Evolutionary conservation across 2,888 invertebrate genomes (phyloP), one percentile per base, ranked within the genome.

Genomic region (Drosophila prostipennis): DNA sequence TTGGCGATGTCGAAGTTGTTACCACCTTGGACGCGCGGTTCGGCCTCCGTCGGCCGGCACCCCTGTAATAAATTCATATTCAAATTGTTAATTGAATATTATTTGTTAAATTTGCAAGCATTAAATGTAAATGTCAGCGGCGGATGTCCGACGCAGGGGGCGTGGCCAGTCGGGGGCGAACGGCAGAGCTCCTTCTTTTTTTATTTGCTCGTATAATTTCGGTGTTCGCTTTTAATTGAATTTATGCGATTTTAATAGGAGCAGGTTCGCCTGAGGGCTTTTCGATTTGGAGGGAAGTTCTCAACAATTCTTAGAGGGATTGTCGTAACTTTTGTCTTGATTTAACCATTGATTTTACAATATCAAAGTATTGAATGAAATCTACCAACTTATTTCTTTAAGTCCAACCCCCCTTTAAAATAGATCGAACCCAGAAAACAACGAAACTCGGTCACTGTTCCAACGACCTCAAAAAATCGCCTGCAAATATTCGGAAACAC

Each of bases 41-140:
- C 79, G 80, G 78, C 86, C 85, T 71, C 88, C 87, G 85, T 53
- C 75, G 75, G 58, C 56, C 64, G 67, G 71, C 74, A 70, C 84
- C 73, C 74, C 79, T 85, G 82, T 81, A 78, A 88, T 88, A 89
- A 88, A 86, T 90, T 89, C 79, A 81, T 90, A 87, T 89, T 89
- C 90, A 90, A 89, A 89, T 84, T 82, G 79, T 85, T 90, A 90
- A 90, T 90, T 90, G 89, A 90, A 90, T 89, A 90, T 89, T 89
- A 89, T 89, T 89, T 83, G 84, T 88, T 81, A 76, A 78, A 81
- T 83, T 88, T 79, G 84, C 87, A 78, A 82, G 84, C 86, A 86
- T 89, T 89, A 81, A 89, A 79, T 86, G 86, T 82, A 88, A 84
- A 86, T 82, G 83, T 86, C 83, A 74, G 75, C 71, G 78, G 72